These are phyloP conservation scores for Rhorus exstirpatorius DNA, from an alignment of 2,888 invertebrate species.

Conservation along the genomic window DNA sequence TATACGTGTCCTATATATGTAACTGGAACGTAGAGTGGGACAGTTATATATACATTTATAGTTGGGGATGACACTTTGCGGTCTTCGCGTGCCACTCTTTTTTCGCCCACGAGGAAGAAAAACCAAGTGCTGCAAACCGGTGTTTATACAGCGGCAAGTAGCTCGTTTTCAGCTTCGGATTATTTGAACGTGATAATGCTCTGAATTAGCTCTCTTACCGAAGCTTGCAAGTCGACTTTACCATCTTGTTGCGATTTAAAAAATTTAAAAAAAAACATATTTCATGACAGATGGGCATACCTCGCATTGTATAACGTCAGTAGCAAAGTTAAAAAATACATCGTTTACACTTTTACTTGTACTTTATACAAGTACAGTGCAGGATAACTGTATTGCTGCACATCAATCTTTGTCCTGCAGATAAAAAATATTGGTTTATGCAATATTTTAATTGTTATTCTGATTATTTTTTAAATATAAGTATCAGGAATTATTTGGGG, in stretches of 20 bases:
- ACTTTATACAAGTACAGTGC: too few relatives aligned
- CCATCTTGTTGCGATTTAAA: background rate
- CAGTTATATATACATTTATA: background rate
- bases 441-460: too few relatives aligned
- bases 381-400: too few relatives aligned
- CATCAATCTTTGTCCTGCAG: too few relatives aligned
- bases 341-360: too few relatives aligned
- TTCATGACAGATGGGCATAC: too few relatives aligned
- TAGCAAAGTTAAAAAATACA: too few relatives aligned
- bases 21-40: background rate
- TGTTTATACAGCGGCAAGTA: slow-evolving; percentile 1
- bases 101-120: slow-evolving; percentile 32
- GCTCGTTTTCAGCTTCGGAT: slow-evolving; percentile 27
- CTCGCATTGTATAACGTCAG: too few relatives aligned
- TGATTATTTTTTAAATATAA: too few relatives aligned
- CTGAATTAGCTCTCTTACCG: slow-evolving; percentile 21
- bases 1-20: slow-evolving; percentile 4
- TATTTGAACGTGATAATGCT: slow-evolving; percentile 34
- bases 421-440: too few relatives aligned
- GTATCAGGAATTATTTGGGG: too few relatives aligned
- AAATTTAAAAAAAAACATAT: too few relatives aligned
- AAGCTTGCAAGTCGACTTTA: background rate
- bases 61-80: slow-evolving; percentile 57
- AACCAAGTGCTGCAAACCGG: slow-evolving; percentile 21
- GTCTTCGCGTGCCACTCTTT: slow-evolving; percentile 48